Base-by-base conservation (phyloP, 1,140 invertebrate species). In the Polypedilum vanderplanki region DNA sequence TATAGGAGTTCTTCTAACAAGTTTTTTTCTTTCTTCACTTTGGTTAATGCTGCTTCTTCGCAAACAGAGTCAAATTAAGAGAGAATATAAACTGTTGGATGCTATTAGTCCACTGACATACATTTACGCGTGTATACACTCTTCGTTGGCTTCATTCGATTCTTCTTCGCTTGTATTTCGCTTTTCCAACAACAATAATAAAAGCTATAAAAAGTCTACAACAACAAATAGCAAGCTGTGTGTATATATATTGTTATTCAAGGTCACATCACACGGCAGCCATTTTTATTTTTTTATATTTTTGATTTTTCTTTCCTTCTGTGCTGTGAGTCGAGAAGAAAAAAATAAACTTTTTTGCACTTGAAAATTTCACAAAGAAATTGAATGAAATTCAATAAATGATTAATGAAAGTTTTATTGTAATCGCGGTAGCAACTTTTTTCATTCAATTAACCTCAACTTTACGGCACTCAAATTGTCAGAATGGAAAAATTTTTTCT, bases 81-180 rank as follows among this genome's bases (percentile, higher is more conserved):
- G 20, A 18, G 9, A 20, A 22, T n/a, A 4, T 22, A 20, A 70
- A 70, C 65, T 70, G 65, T 70, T 70, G 65, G 65, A 70, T 18
- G 65, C 65, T 70, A 70, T 70, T 70, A 70, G 65, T 70, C 65
- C 20, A 70, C 65, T 70, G 65, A 70, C 65, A 70, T 70, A 70
- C 65, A 70, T 70, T 70, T 70, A 22, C 10, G 65, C 20, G 65
- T 70, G 20, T 70, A 22, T 18, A 70, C 18, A n/a, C n/a, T 57
- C 46, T 57, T n/a, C 46, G n/a, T 12, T n/a, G 46, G 46, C 46
- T 57, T 57, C 15, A 4, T 15, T 57, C 12, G 12, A 12, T 15
- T 57, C 46, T 57, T 57, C 46, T 57, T 57, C 46, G n/a, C 46
- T 57, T 57, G 4, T 57, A n/a, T 57, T 15, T 57, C 46, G 12